Conservation (phyloP, 2,888 invertebrate genomes). For the Hydropsyche betteni region DNA sequence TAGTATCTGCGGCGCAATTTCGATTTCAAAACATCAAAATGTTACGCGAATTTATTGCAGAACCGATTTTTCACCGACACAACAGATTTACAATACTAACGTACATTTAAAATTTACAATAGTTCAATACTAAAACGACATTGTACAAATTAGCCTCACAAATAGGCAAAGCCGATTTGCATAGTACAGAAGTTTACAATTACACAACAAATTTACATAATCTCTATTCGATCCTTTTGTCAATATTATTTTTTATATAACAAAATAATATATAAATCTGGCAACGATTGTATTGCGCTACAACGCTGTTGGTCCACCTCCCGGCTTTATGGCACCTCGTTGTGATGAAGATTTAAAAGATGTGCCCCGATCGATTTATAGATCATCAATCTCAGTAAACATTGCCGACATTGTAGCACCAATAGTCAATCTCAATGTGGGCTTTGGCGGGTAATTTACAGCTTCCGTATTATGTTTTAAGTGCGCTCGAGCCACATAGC, state of each 20-base stretch:
- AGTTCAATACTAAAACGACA: no score
- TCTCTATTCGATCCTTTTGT: no score
- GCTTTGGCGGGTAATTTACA: constrained; percentile 41
- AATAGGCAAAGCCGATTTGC: no score
- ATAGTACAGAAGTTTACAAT: no score
- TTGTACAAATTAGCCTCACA: no score
- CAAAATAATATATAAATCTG: no score
- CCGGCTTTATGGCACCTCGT: constrained; percentile 37
- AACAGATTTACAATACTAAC: no score
- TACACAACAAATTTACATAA: no score
- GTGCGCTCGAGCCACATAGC: background rate
- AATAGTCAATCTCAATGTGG: constrained; percentile 28
- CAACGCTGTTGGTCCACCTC: background rate
- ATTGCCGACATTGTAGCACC: constrained; percentile 37
- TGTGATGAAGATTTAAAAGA: constrained; percentile 43
- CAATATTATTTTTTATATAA: no score
- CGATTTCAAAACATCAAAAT: constrained; percentile 12
- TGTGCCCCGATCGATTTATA: constrained; percentile 42
- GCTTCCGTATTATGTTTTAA: constrained; percentile 44
- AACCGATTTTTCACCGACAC: no score
- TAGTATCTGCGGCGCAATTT: constrained; percentile 7
- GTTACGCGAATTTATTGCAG: no score
- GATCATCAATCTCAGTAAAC: constrained; percentile 43
- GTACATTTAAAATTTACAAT: no score
- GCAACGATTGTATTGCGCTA: background rate